A percentile compares a stretch with the other conserved stretches of the same genome.
These are phyloP conservation scores for Anguilla megastoma DNA, from an alignment of 2,797 vertebrate species.

Conservation along the genomic window DNA sequence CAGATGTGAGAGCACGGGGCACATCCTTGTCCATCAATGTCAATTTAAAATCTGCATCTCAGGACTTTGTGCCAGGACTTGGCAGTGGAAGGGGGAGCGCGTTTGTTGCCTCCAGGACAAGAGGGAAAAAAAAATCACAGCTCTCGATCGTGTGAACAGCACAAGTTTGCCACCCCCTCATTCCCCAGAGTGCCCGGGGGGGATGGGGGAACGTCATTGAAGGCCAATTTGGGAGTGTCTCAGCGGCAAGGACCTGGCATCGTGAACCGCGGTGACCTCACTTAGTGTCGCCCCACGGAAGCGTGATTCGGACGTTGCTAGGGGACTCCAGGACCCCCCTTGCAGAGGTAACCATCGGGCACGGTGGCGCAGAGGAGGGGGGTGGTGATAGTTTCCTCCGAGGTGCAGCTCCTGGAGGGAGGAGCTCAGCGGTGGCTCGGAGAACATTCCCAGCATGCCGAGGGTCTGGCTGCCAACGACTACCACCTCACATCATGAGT, in stretches of 20 bases:
- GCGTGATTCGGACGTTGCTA: not conserved
- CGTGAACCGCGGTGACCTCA: not conserved
- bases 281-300: not conserved
- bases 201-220: not conserved
- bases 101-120: not conserved
- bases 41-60: constrained; percentile 7
- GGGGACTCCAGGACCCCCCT: not conserved
- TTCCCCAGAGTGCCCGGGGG: not conserved
- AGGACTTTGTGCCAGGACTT: not conserved
- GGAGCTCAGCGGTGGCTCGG: not conserved
- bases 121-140: not conserved
- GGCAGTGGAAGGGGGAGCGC: not conserved
- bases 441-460: not conserved
- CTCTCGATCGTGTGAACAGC: not conserved
- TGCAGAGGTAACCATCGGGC: not conserved
- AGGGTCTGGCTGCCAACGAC: not conserved
- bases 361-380: not conserved
- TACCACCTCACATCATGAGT: too few relatives aligned
- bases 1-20: constrained; percentile 1
- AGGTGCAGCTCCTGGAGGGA: not conserved
- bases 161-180: not conserved
- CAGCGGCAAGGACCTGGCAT: not conserved
- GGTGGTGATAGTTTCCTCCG: not conserved
- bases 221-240: not conserved
- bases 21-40: constrained; percentile 27